Evolutionary conservation across 2,888 invertebrate genomes (phyloP), one percentile per base, ranked within the genome.

Genomic region (Cheilosia vernalis): DNA sequence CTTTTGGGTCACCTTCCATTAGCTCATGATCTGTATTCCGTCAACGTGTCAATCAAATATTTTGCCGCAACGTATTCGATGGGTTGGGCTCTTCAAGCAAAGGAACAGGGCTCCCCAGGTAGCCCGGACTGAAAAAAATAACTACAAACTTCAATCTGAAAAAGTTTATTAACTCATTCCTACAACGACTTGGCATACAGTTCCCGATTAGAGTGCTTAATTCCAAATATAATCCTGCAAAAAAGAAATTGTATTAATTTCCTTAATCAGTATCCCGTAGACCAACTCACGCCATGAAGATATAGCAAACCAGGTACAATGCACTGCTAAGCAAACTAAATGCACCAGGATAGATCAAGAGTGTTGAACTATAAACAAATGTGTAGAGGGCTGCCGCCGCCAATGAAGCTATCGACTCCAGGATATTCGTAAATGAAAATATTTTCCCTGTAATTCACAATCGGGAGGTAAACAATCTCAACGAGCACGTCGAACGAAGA

Each of bases 351-450:
- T 94, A 93, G 0, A 90, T 91, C 0, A 90, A 88, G 33, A 95
- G 90, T 0, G 95, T 95, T 6, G 89, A 88, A 61, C 93, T 93
- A 88, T 96, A 96, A 21, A 96, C 90, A 0, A 93, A 89, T 33
- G 94, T 95, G 90, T 95, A 96, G 0, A 95, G 87, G 0, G 95
- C 93, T 1, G 95, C 93, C 0, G 95, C 93, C 2, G 94, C 88
- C 64, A 96, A 92, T 0, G 95, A 95, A 24, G 94, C 93, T 53
- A 94, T 88, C 17, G 95, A 94, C 91, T 96, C 96, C 30, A 95
- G 89, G 3, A 94, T 93, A 37, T 95, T 94, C 89, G 95, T 94
- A 66, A 96, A 91, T 0, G 96, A 94, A 89, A 95, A 96, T 30
- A 95, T 93, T 92, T 95, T 95, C 3, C 95, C 95, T 92, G 69